Evolutionary conservation across 2,888 invertebrate species (phyloP).

Genomic region (Drosophila infuscata): DNA sequence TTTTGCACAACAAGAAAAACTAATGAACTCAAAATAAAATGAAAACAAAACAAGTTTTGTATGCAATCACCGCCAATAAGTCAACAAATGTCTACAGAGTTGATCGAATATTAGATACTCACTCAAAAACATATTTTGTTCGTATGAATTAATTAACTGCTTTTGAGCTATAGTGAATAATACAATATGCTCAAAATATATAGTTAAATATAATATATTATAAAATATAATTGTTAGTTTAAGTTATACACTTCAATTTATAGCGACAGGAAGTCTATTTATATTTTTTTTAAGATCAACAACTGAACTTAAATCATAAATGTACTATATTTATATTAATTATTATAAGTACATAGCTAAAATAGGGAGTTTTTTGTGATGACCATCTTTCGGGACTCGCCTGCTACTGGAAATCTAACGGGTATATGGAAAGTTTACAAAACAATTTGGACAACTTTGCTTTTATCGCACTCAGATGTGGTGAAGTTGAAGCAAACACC

Average conservation of each 20-base stretch:
- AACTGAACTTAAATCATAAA: neutral
- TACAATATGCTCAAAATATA: neutral
- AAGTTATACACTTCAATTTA: too few species aligned
- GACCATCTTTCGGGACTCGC: neutral
- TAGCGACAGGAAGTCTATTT: neutral
- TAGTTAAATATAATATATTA: too few species aligned
- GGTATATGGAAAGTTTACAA: conserved; percentile 63
- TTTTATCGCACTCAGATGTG: conserved; percentile 42
- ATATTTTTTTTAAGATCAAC: neutral
- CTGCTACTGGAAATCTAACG: conserved; percentile 6
- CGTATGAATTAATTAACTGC: neutral
- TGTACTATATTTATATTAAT: neutral
- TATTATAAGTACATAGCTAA: neutral
- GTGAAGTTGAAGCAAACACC: conserved; percentile 71
- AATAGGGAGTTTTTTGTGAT: too few species aligned
- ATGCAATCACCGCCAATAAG: conserved; percentile 60
- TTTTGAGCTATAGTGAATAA: neutral
- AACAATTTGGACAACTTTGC: conserved; percentile 65
- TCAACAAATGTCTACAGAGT: conserved; percentile 39
- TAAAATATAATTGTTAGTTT: too few species aligned
- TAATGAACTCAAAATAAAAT: conserved; percentile 21
- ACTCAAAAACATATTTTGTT: neutral
- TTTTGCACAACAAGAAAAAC: conserved; percentile 42
- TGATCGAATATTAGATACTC: conserved; percentile 34
- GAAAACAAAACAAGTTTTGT: conserved; percentile 43